Conservation (phyloP, 2,113 vertebrate species). For the Megaceryle torquata region DNA sequence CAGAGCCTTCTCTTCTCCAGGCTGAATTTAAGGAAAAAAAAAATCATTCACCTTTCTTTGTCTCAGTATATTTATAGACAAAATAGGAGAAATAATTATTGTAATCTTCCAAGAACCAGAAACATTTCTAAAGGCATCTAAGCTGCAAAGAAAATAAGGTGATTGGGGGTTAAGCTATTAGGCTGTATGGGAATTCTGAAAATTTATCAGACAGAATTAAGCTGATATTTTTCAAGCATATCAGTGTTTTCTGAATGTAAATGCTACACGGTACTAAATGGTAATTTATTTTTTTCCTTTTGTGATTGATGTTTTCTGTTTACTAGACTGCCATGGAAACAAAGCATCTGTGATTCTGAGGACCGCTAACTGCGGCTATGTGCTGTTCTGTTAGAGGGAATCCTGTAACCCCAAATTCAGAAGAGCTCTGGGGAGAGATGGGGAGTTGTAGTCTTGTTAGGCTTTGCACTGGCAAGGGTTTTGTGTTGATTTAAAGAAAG, state of each 20-base stretch:
- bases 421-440: background rate
- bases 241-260: background rate
- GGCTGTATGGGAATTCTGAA: background rate
- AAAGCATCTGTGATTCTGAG: background rate
- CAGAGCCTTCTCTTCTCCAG: too few species aligned
- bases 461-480: background rate
- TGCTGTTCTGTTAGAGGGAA: background rate
- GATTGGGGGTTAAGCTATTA: background rate
- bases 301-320: background rate
- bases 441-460: background rate
- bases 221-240: background rate
- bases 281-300: background rate
- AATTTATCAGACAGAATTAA: background rate
- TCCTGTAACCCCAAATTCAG: background rate
- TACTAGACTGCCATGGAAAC: background rate
- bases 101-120: background rate
- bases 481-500: background rate
- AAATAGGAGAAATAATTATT: background rate
- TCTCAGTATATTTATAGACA: background rate
- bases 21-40: background rate
- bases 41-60: background rate
- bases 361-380: fast-evolving
- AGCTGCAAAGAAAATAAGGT: background rate
- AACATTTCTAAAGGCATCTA: background rate
- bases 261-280: background rate